These are phyloP conservation scores for Triplophysa siluroides DNA, from an alignment of 2,113 vertebrate genomes.

Conservation along the genomic window DNA sequence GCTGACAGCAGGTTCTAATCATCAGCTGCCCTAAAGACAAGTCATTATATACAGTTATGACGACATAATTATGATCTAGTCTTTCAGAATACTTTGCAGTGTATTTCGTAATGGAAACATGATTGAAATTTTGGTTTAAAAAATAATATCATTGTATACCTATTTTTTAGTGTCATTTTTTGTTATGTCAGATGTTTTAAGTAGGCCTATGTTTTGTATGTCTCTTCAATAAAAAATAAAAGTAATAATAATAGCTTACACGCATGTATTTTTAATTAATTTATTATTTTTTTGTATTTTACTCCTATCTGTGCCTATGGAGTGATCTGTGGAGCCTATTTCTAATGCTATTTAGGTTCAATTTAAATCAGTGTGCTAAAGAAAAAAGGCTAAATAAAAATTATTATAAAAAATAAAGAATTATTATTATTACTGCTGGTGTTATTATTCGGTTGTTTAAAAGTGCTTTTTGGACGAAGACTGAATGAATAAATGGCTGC, in stretches of 20 bases:
- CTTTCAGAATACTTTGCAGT: slow-evolving; percentile 88
- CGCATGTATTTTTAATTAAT: no score
- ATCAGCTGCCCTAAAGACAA: slow-evolving; percentile 92
- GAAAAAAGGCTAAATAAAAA: slow-evolving; percentile 18
- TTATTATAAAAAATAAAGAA: neutral
- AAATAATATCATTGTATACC: neutral
- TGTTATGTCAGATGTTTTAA: no score
- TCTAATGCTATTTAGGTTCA: no score
- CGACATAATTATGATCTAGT: slow-evolving; percentile 95
- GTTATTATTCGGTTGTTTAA: no score
- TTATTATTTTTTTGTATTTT: no score
- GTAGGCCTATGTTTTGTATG: no score
- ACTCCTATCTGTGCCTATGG: no score
- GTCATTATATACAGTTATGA: slow-evolving; percentile 82
- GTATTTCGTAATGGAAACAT: slow-evolving; percentile 76
- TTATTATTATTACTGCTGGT: neutral
- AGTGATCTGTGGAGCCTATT: no score
- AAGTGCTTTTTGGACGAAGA: slow-evolving; percentile 47
- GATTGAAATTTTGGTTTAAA: slow-evolving; percentile 47
- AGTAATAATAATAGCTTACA: no score
- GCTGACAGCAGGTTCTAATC: slow-evolving; percentile 94
- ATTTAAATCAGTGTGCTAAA: no score
- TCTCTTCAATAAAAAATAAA: no score
- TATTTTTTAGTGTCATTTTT: no score
- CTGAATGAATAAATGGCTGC: slow-evolving; percentile 67